Base-by-base conservation (phyloP, 1,140 invertebrate species). In the Chlorops oryzae region DNA sequence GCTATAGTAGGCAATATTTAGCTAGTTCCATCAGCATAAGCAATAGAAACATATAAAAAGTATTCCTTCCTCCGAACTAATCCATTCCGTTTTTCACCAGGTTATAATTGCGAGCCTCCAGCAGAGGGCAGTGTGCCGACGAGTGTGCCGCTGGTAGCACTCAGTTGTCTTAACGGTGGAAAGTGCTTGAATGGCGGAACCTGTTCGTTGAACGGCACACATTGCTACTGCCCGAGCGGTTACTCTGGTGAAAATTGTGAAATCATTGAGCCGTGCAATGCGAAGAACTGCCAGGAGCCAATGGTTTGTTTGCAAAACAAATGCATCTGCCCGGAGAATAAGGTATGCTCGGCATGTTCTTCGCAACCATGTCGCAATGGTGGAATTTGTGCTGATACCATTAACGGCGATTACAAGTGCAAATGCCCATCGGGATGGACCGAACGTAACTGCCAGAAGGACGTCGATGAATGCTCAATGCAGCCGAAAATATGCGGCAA, bases 201-300 rank as follows among this genome's bases (percentile, higher is more conserved):
- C 9, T 90, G 87, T 70, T 75, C 80, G 12, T 82, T 86, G 56
- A 81, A 85, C 57, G 90, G 87, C 58, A 80, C 80, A 1, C 77
- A 82, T 28, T 94, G 92, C 72, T 84, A 90, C 58, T 79, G 78
- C 43, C 80, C 84, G 39, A 57, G 73, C 3, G 84, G 83, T 17
- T 96, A 84, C 75, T 80, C 81, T 45, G 92, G 92, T 7, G 73
- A 78, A 42, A 71, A 80, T 17, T 96, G 92, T 73, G 86, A 93
- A 47, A 74, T 78, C 21, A 81, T 89, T 51, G 81, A 86, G 40
- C 83, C 91, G 58, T 79, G 77, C 55, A 62, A 73, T 9, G 66
- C 75, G 9, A 40, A 65, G 4, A 70, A 73, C 17, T 79, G 78
- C 56, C 71, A 75, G 50, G 74, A 72, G 13, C 65, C 69, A 3